phyloP scores from a whole-genome alignment of 2,113 vertebrate species.

The Apodemus sylvaticus region DNA sequence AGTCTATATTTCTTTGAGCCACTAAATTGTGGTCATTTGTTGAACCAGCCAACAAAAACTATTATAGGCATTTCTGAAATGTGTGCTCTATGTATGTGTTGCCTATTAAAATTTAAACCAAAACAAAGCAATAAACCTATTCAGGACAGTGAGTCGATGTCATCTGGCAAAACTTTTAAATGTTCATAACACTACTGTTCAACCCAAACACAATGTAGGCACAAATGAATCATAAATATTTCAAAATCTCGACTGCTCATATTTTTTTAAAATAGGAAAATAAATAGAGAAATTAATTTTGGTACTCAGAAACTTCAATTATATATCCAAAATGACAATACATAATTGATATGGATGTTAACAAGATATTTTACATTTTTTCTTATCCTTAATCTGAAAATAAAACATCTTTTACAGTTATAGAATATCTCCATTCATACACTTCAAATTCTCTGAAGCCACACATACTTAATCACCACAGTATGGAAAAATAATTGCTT shows the following conservation, averaged over 20 bases:
- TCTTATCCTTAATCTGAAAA: neutral
- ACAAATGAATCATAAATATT: neutral
- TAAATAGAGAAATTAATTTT: neutral
- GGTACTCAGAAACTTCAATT: neutral
- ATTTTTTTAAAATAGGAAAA: constrained; percentile 10
- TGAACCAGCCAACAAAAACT: neutral
- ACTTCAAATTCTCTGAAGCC: neutral
- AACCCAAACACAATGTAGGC: neutral
- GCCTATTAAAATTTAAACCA: constrained; percentile 37
- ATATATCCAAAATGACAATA: neutral
- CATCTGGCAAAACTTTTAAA: neutral
- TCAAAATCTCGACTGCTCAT: neutral
- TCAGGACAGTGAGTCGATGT: neutral
- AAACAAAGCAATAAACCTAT: neutral
- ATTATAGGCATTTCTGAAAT: constrained; percentile 25
- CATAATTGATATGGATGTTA: neutral
- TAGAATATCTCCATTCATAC: neutral
- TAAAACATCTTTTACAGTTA: neutral
- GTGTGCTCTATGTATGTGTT: neutral
- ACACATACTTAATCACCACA: neutral
- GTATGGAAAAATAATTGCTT: neutral
- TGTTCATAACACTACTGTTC: neutral
- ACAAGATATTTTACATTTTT: neutral
- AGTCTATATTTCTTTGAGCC: neutral
- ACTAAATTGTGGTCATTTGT: neutral